Percentiles rank a stretch among this genome's conserved stretches.
Conservation (phyloP, 92 coral and sea anemone genomes). For the Ricordea florida region DNA sequence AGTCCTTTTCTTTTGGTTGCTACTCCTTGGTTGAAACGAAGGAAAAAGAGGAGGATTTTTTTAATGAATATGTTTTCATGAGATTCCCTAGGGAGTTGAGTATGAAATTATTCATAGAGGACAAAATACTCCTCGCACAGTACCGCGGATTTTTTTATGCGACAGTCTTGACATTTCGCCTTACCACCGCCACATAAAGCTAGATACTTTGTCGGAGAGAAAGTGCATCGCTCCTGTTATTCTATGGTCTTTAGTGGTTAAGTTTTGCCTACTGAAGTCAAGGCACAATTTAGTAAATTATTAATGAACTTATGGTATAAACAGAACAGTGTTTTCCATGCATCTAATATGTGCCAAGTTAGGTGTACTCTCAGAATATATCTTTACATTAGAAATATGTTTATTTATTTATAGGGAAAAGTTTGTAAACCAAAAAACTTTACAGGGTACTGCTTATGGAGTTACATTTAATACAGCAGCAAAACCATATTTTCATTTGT, state of each 20-base stretch:
- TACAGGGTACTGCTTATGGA: too few species aligned
- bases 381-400: too few species aligned
- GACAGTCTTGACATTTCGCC: too few species aligned
- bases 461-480: too few species aligned
- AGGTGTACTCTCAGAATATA: too few species aligned
- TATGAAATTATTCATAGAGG: background rate
- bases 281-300: slow-evolving; percentile 21
- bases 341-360: background rate
- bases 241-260: too few species aligned
- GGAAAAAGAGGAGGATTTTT: background rate
- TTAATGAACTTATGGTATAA: slow-evolving; percentile 16
- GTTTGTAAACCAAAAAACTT: too few species aligned
- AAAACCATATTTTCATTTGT: too few species aligned
- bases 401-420: too few species aligned
- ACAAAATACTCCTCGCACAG: background rate
- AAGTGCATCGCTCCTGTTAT: too few species aligned
- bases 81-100: slow-evolving; percentile 17
- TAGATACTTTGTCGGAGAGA: too few species aligned
- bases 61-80: background rate
- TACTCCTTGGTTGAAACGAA: background rate
- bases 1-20: background rate
- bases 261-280: slow-evolving; percentile 3
- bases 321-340: background rate
- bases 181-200: too few species aligned
- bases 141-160: background rate